Conservation (phyloP, 2,113 vertebrate genomes). For the Bufo gargarizans region DNA sequence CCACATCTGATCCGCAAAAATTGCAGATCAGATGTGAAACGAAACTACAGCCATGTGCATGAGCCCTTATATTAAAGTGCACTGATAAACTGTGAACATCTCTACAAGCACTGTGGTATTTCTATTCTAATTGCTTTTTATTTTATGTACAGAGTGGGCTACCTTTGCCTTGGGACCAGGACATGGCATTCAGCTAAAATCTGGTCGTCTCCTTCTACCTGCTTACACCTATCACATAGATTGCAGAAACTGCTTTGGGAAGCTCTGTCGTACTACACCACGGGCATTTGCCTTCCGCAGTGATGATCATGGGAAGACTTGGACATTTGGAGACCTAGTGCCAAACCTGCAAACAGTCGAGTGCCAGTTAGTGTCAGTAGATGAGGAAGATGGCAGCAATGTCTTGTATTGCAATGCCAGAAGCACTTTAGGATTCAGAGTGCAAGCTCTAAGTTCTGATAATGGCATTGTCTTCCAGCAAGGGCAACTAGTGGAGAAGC, state of each 20-base stretch:
- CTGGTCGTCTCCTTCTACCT: constrained; percentile 86
- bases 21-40: no score
- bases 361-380: constrained; percentile 90
- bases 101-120: background rate
- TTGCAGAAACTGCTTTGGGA: constrained; percentile 86
- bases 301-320: constrained; percentile 84
- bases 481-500: constrained; percentile 82
- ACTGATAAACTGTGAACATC: background rate
- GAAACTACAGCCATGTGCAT: no score
- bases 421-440: constrained; percentile 84
- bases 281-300: constrained; percentile 91
- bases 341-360: constrained; percentile 85
- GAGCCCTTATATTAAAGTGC: no score
- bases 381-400: constrained; percentile 77
- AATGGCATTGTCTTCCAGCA: constrained; percentile 80
- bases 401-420: constrained; percentile 91
- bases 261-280: constrained; percentile 83
- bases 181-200: constrained; percentile 89
- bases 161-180: constrained; percentile 92
- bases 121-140: background rate
- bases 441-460: constrained; percentile 87
- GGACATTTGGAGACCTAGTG: constrained; percentile 83
- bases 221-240: constrained; percentile 92
- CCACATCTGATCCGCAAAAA: no score
- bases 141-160: constrained; percentile 82